Percentiles rank a stretch among this genome's conserved stretches.
Conservation (phyloP, 2,797 vertebrate species). For the Botia kubotai region DNA sequence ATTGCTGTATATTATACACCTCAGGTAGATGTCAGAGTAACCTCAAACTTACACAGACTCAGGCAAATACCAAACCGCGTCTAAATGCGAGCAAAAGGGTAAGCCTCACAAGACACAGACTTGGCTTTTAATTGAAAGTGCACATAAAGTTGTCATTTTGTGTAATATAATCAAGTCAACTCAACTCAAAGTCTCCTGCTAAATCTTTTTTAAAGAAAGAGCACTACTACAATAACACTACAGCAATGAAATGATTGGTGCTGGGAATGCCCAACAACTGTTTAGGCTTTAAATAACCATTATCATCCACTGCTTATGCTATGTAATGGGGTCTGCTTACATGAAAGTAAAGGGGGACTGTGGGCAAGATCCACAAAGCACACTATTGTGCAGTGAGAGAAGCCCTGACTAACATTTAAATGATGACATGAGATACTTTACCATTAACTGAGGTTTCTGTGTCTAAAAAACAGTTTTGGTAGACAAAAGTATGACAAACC, state of each 20-base stretch:
- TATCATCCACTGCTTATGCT: slow-evolving; percentile 46
- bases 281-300: slow-evolving; percentile 63
- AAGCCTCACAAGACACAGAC: neutral
- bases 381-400: slow-evolving; percentile 51
- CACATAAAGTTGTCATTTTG: neutral
- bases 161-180: too few species aligned
- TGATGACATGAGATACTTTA: slow-evolving; percentile 10
- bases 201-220: neutral
- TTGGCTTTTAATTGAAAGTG: neutral
- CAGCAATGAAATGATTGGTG: slow-evolving; percentile 8
- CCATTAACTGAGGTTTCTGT: slow-evolving; percentile 12
- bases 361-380: slow-evolving; percentile 45
- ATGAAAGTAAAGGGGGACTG: slow-evolving; percentile 55
- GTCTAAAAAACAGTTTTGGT: too few species aligned
- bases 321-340: slow-evolving; percentile 59
- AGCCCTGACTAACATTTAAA: slow-evolving; percentile 35
- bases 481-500: neutral
- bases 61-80: neutral
- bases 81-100: neutral
- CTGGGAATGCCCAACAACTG: slow-evolving; percentile 59
- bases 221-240: neutral
- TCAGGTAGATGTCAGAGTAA: neutral
- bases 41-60: neutral
- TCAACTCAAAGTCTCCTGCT: too few species aligned
- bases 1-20: neutral